phyloP scores from a whole-genome alignment of 1,140 invertebrate species.

The Achroia grisella region DNA sequence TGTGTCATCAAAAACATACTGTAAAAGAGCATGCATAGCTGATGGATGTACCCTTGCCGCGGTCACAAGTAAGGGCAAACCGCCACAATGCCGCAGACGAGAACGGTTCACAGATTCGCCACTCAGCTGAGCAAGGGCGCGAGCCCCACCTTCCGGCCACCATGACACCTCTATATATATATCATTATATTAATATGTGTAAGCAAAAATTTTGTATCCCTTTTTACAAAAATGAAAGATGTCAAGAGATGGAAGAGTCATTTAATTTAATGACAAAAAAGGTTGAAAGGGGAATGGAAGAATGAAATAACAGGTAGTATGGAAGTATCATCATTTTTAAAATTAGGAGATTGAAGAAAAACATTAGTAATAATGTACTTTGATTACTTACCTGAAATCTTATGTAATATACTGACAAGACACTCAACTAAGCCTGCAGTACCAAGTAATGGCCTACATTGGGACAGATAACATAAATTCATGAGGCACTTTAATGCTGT shows the following conservation, averaged over 20 bases:
- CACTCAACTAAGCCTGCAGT: conserved; percentile 62
- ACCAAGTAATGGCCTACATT: conserved; percentile 50
- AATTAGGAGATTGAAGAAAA: too few species aligned
- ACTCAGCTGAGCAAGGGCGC: conserved; percentile 53
- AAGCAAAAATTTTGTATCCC: too few species aligned
- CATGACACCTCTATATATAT: conserved; percentile 30
- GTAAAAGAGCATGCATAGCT: conserved; percentile 52
- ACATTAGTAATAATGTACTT: conserved; percentile 3
- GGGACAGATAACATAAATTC: conserved; percentile 62
- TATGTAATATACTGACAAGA: conserved; percentile 52
- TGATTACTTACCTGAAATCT: conserved; percentile 43
- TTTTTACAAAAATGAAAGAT: too few species aligned
- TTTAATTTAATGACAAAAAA: too few species aligned
- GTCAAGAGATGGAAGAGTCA: too few species aligned
- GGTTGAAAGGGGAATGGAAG: too few species aligned
- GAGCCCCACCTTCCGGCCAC: conserved; percentile 56
- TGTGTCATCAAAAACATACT: conserved; percentile 63
- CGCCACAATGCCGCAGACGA: conserved; percentile 52
- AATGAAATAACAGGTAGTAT: too few species aligned
- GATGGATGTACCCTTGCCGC: conserved; percentile 37
- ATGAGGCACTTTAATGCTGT: conserved; percentile 62
- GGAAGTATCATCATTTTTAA: too few species aligned
- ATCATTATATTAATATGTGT: too few species aligned
- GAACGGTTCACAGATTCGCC: conserved; percentile 62
- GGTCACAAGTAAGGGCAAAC: conserved; percentile 45